Conservation (phyloP, 2,797 vertebrate genomes). For the Mus minutoides region DNA sequence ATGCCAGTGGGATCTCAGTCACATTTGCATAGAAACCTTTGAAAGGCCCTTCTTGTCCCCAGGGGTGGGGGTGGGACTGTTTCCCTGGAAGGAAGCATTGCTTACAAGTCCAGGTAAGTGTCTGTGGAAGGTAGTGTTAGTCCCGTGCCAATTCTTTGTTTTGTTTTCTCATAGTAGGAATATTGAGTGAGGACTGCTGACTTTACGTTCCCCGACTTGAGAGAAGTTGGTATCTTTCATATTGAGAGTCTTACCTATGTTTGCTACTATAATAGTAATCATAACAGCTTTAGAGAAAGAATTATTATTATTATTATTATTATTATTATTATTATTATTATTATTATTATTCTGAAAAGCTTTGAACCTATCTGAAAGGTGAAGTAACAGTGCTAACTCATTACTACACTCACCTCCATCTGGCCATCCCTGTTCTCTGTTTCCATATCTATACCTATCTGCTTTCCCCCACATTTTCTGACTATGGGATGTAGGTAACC, state of each 20-base stretch:
- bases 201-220: not conserved
- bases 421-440: not conserved
- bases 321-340: no score
- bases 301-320: no score
- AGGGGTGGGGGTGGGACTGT: not conserved
- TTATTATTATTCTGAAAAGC: not conserved
- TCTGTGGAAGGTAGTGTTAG: not conserved
- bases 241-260: not conserved
- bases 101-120: no score
- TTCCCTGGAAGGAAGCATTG: not conserved
- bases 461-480: not conserved
- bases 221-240: constrained; percentile 17
- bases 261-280: not conserved
- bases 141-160: not conserved
- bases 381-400: not conserved
- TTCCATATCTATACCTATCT: not conserved
- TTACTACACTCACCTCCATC: not conserved
- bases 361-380: not conserved
- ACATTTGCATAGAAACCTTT: constrained; percentile 50
- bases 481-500: not conserved
- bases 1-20: not conserved
- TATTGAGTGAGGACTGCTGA: not conserved
- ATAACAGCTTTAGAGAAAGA: not conserved
- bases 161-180: no score
- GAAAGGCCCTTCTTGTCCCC: constrained; percentile 47